These are phyloP conservation scores for Holocentrus rufus DNA, from an alignment of 2,797 vertebrate species.

Conservation along the genomic window DNA sequence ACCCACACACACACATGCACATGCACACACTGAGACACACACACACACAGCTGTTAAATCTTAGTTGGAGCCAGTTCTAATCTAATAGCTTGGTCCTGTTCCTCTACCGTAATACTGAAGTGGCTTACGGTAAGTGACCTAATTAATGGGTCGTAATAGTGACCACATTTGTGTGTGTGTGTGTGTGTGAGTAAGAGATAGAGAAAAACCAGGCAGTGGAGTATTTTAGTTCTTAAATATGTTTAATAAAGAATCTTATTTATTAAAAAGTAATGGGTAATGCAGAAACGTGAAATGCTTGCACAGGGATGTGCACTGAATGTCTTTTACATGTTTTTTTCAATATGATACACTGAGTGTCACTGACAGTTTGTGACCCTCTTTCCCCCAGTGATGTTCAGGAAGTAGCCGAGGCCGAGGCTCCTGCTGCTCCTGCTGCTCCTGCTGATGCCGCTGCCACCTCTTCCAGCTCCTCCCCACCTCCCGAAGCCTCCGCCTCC, in stretches of 20 bases:
- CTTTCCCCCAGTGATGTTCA: slow-evolving; percentile 69
- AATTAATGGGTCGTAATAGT: slow-evolving; percentile 48
- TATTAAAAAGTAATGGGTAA: neutral
- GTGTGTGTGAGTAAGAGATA: neutral
- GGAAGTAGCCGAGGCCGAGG: slow-evolving; percentile 52
- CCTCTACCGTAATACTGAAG: slow-evolving; percentile 31
- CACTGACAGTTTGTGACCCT: neutral
- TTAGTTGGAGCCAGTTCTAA: slow-evolving; percentile 22
- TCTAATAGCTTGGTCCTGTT: slow-evolving; percentile 27
- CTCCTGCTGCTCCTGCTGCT: neutral
- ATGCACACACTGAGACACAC: slow-evolving; percentile 5
- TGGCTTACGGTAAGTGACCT: slow-evolving; percentile 52
- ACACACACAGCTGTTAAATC: slow-evolving; percentile 55
- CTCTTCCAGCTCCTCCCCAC: slow-evolving; percentile 73
- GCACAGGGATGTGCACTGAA: too few species aligned
- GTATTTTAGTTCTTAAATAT: neutral
- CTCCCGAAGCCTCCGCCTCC: slow-evolving; percentile 61
- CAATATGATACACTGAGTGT: neutral
- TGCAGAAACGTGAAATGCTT: too few species aligned
- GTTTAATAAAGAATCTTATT: neutral
- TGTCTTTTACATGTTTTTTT: neutral
- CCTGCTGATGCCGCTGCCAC: slow-evolving; percentile 32
- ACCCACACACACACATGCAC: slow-evolving; percentile 16
- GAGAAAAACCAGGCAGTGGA: neutral
- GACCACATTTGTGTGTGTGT: slow-evolving; percentile 21